A percentile compares a stretch with the other conserved stretches of the same genome.
phyloP scores from a whole-genome alignment of 2,888 invertebrate species.

The Melinaea menophilus region DNA sequence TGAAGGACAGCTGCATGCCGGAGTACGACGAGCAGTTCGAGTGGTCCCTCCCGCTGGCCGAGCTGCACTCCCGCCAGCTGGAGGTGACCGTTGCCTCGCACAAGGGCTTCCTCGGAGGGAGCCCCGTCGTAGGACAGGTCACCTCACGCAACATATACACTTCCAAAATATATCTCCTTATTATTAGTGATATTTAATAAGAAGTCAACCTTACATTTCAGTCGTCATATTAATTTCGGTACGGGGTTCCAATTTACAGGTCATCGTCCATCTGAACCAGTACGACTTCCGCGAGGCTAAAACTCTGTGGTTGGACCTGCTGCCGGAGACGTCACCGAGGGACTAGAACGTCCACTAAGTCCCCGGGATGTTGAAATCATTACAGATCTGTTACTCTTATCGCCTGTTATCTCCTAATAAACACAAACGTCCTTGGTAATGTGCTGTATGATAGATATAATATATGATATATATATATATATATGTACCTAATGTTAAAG shows the following conservation, averaged over 20 bases:
- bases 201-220: no score
- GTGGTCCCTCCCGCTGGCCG: conserved; percentile 89
- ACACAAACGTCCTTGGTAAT: no score
- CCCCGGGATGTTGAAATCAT: conserved; percentile 17
- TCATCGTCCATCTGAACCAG: conserved; percentile 80
- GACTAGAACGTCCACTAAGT: conserved; percentile 43
- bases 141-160: no score
- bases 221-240: neutral
- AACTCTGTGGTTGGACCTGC: conserved; percentile 85
- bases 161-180: no score
- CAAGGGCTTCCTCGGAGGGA: conserved; percentile 89
- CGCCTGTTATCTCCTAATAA: neutral
- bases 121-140: conserved; percentile 90
- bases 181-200: no score
- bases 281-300: conserved; percentile 82
- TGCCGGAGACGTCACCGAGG: conserved; percentile 73
- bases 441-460: no score
- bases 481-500: conserved; percentile 2
- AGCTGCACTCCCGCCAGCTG: conserved; percentile 85
- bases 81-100: conserved; percentile 94
- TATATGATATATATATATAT: neutral
- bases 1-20: conserved; percentile 94
- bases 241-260: conserved; percentile 56
- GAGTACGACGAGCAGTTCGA: conserved; percentile 95
- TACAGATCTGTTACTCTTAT: conserved; percentile 19